These are phyloP conservation scores for Psilopogon haemacephalus DNA, from an alignment of 2,113 vertebrate genomes.

Conservation along the genomic window DNA sequence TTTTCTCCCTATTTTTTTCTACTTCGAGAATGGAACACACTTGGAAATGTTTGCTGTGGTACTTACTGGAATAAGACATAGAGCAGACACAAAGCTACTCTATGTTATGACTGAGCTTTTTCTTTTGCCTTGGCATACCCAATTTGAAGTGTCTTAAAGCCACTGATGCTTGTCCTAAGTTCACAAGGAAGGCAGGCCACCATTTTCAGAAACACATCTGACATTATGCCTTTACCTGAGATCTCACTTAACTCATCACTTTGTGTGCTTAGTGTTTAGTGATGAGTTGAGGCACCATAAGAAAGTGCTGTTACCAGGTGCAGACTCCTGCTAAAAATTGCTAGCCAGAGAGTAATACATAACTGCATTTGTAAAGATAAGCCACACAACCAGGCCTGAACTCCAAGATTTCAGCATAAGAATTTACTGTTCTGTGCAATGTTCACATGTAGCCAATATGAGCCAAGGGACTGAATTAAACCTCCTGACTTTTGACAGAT, in stretches of 20 bases:
- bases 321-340: not conserved
- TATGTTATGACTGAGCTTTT: not conserved
- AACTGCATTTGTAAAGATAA: not conserved
- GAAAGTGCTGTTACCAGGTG: not conserved
- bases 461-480: constrained; percentile 1
- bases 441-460: not conserved
- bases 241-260: not conserved
- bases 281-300: not conserved
- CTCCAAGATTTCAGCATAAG: not conserved
- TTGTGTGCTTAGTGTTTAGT: not conserved
- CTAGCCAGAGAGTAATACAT: not conserved
- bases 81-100: not conserved
- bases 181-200: not conserved
- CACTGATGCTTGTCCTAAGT: not conserved
- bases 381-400: not conserved
- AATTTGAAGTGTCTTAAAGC: not conserved
- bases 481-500: not conserved
- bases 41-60: not conserved
- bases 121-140: not conserved
- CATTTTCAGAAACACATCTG: not conserved
- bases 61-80: not conserved
- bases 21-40: not conserved
- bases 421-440: not conserved
- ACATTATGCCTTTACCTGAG: not conserved
- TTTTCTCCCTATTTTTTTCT: not conserved